A percentile compares a stretch with the other conserved stretches of the same genome.
These are phyloP conservation scores for Helobdella robusta DNA, from an alignment of 2,888 invertebrate genomes.

Conservation along the genomic window DNA sequence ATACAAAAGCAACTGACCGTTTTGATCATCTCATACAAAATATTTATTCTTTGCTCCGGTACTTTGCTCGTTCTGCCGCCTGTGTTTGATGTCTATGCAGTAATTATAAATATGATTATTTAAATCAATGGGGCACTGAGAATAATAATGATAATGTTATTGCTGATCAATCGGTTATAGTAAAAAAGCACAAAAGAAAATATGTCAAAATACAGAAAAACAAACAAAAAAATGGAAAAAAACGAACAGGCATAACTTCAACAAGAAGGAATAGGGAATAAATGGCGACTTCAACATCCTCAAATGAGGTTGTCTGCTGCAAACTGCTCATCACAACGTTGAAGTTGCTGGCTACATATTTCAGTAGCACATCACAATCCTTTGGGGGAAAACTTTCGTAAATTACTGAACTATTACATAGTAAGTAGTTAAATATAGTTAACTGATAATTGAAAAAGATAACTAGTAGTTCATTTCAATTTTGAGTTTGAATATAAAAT, in stretches of 20 bases:
- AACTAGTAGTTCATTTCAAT: no score
- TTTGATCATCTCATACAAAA: neutral
- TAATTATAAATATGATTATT: no score
- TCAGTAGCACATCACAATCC: slow-evolving; percentile 51
- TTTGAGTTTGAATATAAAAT: neutral
- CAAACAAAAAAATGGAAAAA: no score
- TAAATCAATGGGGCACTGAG: no score
- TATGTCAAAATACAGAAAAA: neutral
- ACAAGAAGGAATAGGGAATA: slow-evolving; percentile 53
- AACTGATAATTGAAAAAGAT: no score
- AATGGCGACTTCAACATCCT: slow-evolving; percentile 54
- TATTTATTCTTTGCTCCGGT: neutral
- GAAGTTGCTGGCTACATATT: slow-evolving; percentile 49
- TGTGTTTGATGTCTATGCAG: neutral
- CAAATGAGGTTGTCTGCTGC: slow-evolving; percentile 46
- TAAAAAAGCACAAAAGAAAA: no score
- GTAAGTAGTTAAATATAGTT: no score
- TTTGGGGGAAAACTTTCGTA: no score
- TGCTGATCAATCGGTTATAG: no score
- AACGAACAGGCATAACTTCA: slow-evolving; percentile 50
- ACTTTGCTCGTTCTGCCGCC: slow-evolving; percentile 1
- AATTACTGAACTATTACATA: no score
- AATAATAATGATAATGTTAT: no score
- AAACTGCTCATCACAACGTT: slow-evolving; percentile 49
- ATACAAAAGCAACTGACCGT: neutral